Conservation (phyloP, 2,888 invertebrate genomes). For the Pinctada fucata region DNA sequence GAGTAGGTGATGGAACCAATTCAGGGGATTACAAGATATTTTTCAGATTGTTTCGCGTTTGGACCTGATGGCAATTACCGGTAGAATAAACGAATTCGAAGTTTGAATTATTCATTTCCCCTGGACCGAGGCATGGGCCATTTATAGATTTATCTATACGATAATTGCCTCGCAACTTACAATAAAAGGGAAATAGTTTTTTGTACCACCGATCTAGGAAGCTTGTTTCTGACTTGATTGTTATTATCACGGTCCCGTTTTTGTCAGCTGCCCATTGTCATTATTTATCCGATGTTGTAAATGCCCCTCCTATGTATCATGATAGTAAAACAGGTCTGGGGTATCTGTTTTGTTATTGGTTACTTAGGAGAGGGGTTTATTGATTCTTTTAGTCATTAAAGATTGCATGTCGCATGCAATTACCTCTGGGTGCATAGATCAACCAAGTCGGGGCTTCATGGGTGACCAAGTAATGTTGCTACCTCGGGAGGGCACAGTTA, state of each 20-base stretch:
- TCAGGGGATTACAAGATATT: not conserved
- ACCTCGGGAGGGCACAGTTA: not conserved
- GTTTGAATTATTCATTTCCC: slow-evolving; percentile 1
- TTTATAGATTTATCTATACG: not conserved
- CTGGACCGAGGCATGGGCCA: not conserved
- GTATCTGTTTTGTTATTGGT: not conserved
- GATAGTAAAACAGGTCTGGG: too few relatives aligned
- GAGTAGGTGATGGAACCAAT: not conserved
- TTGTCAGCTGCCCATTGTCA: too few relatives aligned
- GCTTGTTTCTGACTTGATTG: too few relatives aligned
- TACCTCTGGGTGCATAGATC: not conserved
- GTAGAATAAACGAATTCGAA: not conserved
- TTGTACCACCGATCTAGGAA: not conserved
- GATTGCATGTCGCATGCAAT: not conserved
- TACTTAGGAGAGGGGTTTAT: not conserved
- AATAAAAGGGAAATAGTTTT: not conserved
- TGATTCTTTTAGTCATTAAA: slow-evolving; percentile 1
- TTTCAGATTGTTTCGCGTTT: not conserved
- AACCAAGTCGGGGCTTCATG: not conserved
- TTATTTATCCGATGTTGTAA: too few relatives aligned
- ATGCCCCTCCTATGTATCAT: too few relatives aligned
- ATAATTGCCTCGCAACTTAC: not conserved
- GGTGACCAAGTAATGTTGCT: not conserved
- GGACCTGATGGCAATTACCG: not conserved
- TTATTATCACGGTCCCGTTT: too few relatives aligned